Conservation (phyloP, 2,113 vertebrate species). For the Onychostoma macrolepis region DNA sequence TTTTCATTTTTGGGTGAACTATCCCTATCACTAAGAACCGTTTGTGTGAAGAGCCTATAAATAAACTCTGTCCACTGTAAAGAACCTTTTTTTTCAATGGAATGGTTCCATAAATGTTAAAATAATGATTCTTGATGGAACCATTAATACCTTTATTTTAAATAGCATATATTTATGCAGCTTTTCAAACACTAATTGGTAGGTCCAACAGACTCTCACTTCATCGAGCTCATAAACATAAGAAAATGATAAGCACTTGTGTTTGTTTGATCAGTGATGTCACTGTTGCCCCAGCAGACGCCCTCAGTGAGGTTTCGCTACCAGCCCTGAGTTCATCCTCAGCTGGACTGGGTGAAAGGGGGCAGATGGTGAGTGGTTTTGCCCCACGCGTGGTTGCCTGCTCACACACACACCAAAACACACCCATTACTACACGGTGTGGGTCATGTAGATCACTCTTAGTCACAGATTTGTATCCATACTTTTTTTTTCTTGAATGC, state of each 20-base stretch:
- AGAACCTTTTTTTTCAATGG: no score
- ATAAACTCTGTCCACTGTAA: no score
- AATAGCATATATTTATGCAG: not conserved
- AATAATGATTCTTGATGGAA: no score
- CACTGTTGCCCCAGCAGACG: slow-evolving; percentile 76
- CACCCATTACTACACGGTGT: slow-evolving; percentile 39
- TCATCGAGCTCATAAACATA: not conserved
- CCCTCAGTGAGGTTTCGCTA: slow-evolving; percentile 76
- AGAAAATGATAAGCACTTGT: not conserved
- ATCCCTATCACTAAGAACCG: no score
- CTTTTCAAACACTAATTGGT: not conserved
- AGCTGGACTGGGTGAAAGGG: slow-evolving; percentile 61
- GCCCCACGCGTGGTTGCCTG: slow-evolving; percentile 58
- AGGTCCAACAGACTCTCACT: slow-evolving; percentile 12
- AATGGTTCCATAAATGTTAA: no score
- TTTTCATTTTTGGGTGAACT: no score
- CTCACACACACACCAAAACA: slow-evolving; percentile 53
- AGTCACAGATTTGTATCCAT: not conserved
- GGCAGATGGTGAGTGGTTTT: slow-evolving; percentile 71
- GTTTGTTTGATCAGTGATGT: slow-evolving; percentile 63
- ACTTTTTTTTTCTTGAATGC: not conserved
- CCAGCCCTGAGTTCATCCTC: slow-evolving; percentile 72
- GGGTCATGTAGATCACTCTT: slow-evolving; percentile 1
- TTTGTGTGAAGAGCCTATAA: no score
- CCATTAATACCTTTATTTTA: not conserved